These are phyloP conservation scores for Ctenopoma kingsleyae DNA, from an alignment of 2,797 vertebrate genomes.

Conservation along the genomic window DNA sequence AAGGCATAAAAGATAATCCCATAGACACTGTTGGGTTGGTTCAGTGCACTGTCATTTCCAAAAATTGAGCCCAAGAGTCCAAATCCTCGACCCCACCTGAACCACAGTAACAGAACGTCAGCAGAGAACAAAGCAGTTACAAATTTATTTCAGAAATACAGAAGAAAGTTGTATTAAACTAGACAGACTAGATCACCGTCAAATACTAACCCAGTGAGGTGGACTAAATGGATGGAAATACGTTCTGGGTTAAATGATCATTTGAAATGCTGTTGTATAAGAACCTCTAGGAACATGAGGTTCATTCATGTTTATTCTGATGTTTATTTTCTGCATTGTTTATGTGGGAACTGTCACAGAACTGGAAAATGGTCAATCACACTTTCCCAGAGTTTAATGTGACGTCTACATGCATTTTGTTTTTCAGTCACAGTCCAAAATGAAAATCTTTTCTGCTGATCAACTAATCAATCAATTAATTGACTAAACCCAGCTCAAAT, in stretches of 20 bases:
- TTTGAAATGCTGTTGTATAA: not conserved
- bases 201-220: not conserved
- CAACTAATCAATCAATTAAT: not conserved
- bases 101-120: conserved; percentile 16
- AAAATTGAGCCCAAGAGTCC: conserved; percentile 98
- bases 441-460: not conserved
- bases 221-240: not conserved
- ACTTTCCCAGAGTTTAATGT: not conserved
- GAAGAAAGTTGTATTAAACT: not conserved
- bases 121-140: conserved; percentile 2
- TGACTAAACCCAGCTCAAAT: not conserved
- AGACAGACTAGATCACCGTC: not conserved
- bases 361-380: not conserved
- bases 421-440: not conserved
- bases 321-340: not conserved
- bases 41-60: conserved; percentile 97
- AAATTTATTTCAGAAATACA: conserved; percentile 13
- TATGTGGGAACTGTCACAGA: not conserved
- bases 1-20: conserved; percentile 98
- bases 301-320: too few relatives aligned
- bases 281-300: not conserved
- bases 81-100: conserved; percentile 98
- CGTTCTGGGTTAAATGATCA: not conserved
- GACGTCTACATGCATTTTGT: not conserved
- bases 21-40: conserved; percentile 99